Percentiles rank a stretch among this genome's conserved stretches.
These are phyloP conservation scores for Anastatus disparis DNA, from an alignment of 1,140 invertebrate species.

Conservation along the genomic window DNA sequence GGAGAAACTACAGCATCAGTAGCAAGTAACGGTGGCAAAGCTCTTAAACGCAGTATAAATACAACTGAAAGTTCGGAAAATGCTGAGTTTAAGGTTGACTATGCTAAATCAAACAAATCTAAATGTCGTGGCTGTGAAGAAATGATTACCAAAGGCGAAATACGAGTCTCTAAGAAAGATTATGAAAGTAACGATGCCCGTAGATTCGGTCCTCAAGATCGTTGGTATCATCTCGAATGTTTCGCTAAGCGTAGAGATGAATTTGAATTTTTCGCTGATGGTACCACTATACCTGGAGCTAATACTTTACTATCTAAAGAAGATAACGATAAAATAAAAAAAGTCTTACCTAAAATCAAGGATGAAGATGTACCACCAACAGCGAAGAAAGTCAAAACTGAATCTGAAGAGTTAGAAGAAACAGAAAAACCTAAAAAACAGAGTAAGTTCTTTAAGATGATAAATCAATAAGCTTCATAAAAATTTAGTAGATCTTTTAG, in stretches of 20 bases:
- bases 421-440: constrained; percentile 77
- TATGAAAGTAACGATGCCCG: constrained; percentile 83
- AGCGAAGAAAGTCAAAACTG: constrained; percentile 77
- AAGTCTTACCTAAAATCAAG: constrained; percentile 76
- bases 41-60: constrained; percentile 55
- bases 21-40: constrained; percentile 61
- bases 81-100: constrained; percentile 84
- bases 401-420: constrained; percentile 69
- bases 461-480: too few relatives aligned
- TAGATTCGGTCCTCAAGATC: constrained; percentile 81
- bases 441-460: too few relatives aligned
- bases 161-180: constrained; percentile 88
- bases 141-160: constrained; percentile 85
- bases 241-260: constrained; percentile 84
- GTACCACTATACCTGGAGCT: constrained; percentile 80
- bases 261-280: constrained; percentile 79
- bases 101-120: constrained; percentile 87
- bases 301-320: constrained; percentile 79
- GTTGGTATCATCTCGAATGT: constrained; percentile 94
- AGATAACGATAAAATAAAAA: constrained; percentile 78
- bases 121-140: constrained; percentile 86
- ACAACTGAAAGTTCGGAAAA: constrained; percentile 52
- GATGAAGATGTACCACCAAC: constrained; percentile 67
- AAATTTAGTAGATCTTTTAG: too few relatives aligned
- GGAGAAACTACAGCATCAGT: constrained; percentile 15